phyloP scores from a whole-genome alignment of 2,113 vertebrate species.

The Anoura caudifer region DNA sequence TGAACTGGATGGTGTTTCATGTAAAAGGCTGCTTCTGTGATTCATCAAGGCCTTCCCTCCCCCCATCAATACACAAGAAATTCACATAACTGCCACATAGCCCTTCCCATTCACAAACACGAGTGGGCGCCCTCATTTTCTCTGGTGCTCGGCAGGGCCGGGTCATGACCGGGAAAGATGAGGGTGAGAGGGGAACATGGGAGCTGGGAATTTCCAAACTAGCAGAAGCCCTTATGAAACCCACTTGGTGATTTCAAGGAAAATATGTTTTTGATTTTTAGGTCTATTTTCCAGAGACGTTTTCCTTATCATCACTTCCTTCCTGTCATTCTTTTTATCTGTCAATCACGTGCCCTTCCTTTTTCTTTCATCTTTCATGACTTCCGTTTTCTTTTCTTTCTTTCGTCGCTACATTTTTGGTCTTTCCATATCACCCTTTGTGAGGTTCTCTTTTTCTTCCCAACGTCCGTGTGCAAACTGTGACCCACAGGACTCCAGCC shows the following conservation, averaged over 20 bases:
- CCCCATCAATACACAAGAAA: not conserved
- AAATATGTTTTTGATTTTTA: not conserved
- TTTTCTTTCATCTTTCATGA: fast-evolving
- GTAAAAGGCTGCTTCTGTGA: conserved; percentile 41
- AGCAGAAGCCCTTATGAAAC: not conserved
- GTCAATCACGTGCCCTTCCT: not conserved
- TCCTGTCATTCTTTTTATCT: not conserved
- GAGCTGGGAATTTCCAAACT: not conserved
- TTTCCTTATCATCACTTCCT: not conserved
- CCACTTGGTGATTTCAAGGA: not conserved
- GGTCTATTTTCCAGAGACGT: not conserved
- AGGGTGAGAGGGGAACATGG: fast-evolving
- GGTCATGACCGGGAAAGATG: fast-evolving
- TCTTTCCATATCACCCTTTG: not conserved
- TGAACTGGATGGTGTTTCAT: not conserved
- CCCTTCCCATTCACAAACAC: not conserved
- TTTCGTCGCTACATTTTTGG: not conserved
- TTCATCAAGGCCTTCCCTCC: not conserved
- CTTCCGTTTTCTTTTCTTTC: not conserved
- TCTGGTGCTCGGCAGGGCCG: too few species aligned
- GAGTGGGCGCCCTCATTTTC: not conserved
- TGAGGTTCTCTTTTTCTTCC: not conserved
- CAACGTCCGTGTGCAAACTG: not conserved
- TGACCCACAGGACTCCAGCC: not conserved
- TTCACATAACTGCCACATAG: fast-evolving